Base-by-base conservation (phyloP, 2,888 invertebrate genomes). In the Belgica antarctica region DNA sequence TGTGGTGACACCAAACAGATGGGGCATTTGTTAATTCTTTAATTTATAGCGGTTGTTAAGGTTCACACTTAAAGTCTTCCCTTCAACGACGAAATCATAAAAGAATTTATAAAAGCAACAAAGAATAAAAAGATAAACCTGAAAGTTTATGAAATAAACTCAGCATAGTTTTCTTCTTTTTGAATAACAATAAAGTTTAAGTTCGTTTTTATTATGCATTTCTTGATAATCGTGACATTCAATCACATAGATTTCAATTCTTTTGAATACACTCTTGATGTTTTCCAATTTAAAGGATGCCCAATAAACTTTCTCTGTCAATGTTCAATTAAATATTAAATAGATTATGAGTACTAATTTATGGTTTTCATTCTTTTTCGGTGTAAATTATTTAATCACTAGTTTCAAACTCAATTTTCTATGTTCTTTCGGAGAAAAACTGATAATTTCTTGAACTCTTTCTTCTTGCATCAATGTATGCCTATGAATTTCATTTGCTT, bases 161-260 rank as follows among this genome's bases (percentile, higher is more conserved):
- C n/a, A 31, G 34, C 34, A 31, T 12, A 31, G 34, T 31, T 12
- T 5, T 31, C 34, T 24, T 41, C n/a, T 62, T n/a, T 57, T 70
- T 70, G 70, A 70, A 70, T 70, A 70, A 70, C 70, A 70, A 70
- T 70, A 59, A 70, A 70, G 28, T 68, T 70, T 61, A 70, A 61
- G 59, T 70, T 68, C 34, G 25, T 22, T 68, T 63, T 68, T 68
- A 57, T 57, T 68, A 25, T 34, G 12, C 52, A 57, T 28, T 22
- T 46, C 24, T 7, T 52, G 12, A 22, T 19, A 1, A n/a, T n/a
- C n/a, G n/a, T n/a, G n/a, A n/a, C n/a, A n/a, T n/a, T n/a, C n/a
- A n/a, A n/a, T n/a, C n/a, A n/a, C n/a, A n/a, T n/a, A n/a, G 15
- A 8, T 31, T 69, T 69, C 34, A 22, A 7, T 10, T 24, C 52